Base-by-base conservation (phyloP, 92 coral and sea anemone genomes). In the Porites rus region DNA sequence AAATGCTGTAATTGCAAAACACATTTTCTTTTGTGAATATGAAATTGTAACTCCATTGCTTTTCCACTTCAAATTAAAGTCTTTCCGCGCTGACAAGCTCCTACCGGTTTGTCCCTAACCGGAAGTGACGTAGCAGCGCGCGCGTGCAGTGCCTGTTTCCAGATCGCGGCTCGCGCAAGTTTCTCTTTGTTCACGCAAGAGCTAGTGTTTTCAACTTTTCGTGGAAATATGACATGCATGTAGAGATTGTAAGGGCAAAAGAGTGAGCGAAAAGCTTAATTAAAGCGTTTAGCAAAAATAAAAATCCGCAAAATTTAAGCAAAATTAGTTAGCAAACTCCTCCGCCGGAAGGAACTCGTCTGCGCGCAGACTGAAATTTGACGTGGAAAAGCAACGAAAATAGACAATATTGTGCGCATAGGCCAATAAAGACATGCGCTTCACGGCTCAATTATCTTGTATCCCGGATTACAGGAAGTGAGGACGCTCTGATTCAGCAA, bases 401-500 rank as follows among this genome's bases (percentile, higher is more conserved):
- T 54, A 54, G 14, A 9, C 0, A 8, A 54, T 54, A 1, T 54
- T 10, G 60, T 9, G 14, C 10, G 14, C 60, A 8, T 9, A 9
- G 14, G 12, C 10, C 3, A 10, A 13, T 8, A 13, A 13, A 13
- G 14, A 54, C 60, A 54, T 9, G 60, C 14, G 60, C 14, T 54
- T 54, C 14, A 11, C 2, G 6, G 24, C 10, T 69, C 1, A 69
- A 31, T 16, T 13, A 38, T 18, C 22, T 3, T 38, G 0, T 1
- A 4, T 73, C 7, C 19, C 54, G 4, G 65, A 12, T 74, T 74
- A 25, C 59, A 74, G 78, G 6, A n/a, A 53, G 92, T 69, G 89
- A 91, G 63, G 85, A 68, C 21, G 77, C 82, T 11, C 53, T 84
- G 28, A 70, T 21, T 28, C 85, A 79, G 28, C 88, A 84, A 11